Base-by-base conservation (phyloP, 2,888 invertebrate species). In the Andricus quercusramuli region DNA sequence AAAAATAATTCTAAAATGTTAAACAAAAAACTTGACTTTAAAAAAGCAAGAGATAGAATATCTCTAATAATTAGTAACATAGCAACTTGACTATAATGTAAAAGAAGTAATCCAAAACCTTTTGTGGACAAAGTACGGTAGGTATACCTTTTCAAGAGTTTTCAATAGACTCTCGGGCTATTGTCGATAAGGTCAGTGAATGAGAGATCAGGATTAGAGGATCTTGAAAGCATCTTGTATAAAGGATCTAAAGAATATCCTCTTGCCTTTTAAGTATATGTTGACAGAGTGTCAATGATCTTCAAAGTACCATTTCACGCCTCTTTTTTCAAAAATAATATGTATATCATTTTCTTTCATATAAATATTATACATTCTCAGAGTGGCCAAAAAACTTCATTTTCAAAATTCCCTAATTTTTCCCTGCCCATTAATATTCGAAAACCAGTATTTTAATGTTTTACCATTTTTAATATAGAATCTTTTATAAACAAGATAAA, bases 141-240 rank as follows among this genome's bases (percentile, higher is more conserved):
- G 20, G 44, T n/a, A 70, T 70, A 74, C 56, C 56, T 70, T 74
- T 56, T 51, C 51, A 74, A 56, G 51, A 56, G 56, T 51, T n/a
- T 51, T 56, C 74, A 74, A 74, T 74, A n/a, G 74, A 32, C 32
- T 74, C 70, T 56, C 51, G 22, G 22, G 4, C 62, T 17, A 62
- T 62, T 62, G 62, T 62, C 62, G 25, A 62, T 62, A 25, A 29
- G 51, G 25, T 29, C 51, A 74, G 56, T 74, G 74, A 70, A 70
- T 47, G 25, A 70, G 51, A 74, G 74, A 56, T 74, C 56, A 51
- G 56, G 37, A 56, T 74, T 74, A 56, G n/a, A 56, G 74, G 51
- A 74, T 32, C 51, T 56, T 47, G 20, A 56, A 56, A 29, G 20
- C 25, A 17, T 51, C 74, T 47, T 25, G 13, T 41, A 56, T 56